A percentile compares a stretch with the other conserved stretches of the same genome.
These are phyloP conservation scores for Eupithecia insigniata DNA, from an alignment of 2,888 invertebrate species.

Conservation along the genomic window DNA sequence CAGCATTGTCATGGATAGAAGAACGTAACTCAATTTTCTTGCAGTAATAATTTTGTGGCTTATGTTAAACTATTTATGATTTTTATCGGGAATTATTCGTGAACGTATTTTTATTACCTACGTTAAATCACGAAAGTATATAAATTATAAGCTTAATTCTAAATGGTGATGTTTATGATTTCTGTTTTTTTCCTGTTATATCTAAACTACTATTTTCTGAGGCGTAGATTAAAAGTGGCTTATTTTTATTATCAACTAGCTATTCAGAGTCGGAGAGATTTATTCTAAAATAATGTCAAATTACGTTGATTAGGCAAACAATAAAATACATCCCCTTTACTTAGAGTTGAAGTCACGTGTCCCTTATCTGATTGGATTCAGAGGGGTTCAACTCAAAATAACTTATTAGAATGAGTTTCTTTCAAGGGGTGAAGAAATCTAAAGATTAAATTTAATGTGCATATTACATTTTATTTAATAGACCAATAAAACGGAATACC, in stretches of 20 bases:
- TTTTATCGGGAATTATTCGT: neutral
- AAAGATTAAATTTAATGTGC: neutral
- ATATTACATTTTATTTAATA: neutral
- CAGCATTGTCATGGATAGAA: too few species aligned
- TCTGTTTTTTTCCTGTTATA: neutral
- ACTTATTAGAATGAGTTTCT: constrained; percentile 18
- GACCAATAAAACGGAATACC: neutral
- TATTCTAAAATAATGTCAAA: constrained; percentile 2
- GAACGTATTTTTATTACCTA: neutral
- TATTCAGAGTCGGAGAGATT: neutral
- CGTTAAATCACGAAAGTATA: neutral
- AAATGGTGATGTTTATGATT: neutral
- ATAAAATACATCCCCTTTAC: constrained; percentile 42
- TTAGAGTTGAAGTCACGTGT: constrained; percentile 21
- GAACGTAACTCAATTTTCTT: too few species aligned
- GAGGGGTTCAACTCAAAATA: constrained; percentile 19
- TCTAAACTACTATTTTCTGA: neutral
- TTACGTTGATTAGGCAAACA: constrained; percentile 32
- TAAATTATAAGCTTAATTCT: too few species aligned
- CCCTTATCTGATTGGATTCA: constrained; percentile 27
- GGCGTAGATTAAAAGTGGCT: neutral
- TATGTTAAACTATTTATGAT: neutral
- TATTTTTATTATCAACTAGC: constrained; percentile 12
- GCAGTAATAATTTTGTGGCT: too few species aligned
- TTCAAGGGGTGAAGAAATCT: constrained; percentile 9